These are phyloP conservation scores for Phania funesta DNA, from an alignment of 2,888 invertebrate genomes.

Conservation along the genomic window DNA sequence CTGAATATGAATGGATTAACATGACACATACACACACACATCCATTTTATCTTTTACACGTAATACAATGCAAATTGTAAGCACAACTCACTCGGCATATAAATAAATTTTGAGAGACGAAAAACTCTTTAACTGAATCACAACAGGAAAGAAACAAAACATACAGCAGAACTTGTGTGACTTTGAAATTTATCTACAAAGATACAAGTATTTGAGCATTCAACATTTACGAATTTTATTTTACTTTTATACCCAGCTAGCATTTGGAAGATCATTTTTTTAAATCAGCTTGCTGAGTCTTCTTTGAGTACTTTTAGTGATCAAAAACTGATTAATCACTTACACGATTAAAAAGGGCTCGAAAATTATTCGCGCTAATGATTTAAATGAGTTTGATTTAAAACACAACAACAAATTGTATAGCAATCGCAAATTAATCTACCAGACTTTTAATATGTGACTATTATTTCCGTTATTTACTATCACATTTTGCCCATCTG, in stretches of 20 bases:
- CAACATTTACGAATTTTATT: conserved; percentile 4
- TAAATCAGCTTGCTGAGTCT: neutral
- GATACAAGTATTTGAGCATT: too few relatives aligned
- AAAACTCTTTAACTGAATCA: neutral
- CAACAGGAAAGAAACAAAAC: neutral
- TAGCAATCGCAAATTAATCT: too few relatives aligned
- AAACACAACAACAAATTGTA: too few relatives aligned
- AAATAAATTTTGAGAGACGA: neutral
- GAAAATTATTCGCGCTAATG: too few relatives aligned
- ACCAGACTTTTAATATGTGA: too few relatives aligned
- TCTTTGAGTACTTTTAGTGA: too few relatives aligned
- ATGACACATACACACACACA: neutral
- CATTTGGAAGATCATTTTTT: neutral
- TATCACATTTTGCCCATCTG: too few relatives aligned
- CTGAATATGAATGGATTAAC: conserved; percentile 31
- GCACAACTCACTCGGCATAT: conserved; percentile 48
- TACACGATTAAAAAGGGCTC: too few relatives aligned
- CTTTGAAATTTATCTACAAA: conserved; percentile 49
- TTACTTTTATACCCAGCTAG: neutral
- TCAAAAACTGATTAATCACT: too few relatives aligned
- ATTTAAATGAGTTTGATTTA: too few relatives aligned
- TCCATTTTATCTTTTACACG: conserved; percentile 45
- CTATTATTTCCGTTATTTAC: too few relatives aligned
- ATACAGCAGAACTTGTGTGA: conserved; percentile 35
- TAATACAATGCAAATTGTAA: conserved; percentile 40